Conservation (phyloP, 2,888 invertebrate species). For the Drosophila diplacantha region DNA sequence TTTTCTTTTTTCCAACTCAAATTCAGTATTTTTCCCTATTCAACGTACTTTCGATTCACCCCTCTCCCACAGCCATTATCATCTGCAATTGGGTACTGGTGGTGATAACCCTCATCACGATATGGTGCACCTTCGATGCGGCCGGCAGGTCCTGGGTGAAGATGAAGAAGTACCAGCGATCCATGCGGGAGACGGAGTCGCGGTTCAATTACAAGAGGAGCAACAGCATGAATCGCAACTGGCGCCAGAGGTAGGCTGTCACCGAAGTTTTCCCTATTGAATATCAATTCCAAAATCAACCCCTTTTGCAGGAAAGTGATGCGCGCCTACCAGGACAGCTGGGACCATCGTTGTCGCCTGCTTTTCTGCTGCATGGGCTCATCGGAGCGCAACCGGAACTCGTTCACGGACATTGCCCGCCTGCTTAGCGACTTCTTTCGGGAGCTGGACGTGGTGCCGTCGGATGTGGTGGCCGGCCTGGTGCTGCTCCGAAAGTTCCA, state of each 20-base stretch:
- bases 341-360: constrained; percentile 89
- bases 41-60: background rate
- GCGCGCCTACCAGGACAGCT: constrained; percentile 91
- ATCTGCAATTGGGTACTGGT: constrained; percentile 88
- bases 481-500: constrained; percentile 88
- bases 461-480: constrained; percentile 90
- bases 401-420: constrained; percentile 90
- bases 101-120: constrained; percentile 84
- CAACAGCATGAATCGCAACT: constrained; percentile 87
- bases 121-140: constrained; percentile 92
- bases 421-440: constrained; percentile 91
- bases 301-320: constrained; percentile 85
- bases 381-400: constrained; percentile 87
- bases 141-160: constrained; percentile 94
- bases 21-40: no score
- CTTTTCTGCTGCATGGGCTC: constrained; percentile 90
- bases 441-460: constrained; percentile 91
- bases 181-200: constrained; percentile 87
- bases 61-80: constrained; percentile 81
- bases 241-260: constrained; percentile 85
- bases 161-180: constrained; percentile 91
- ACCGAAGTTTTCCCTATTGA: background rate
- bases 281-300: background rate
- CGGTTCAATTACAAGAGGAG: constrained; percentile 86
- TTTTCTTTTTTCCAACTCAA: background rate